phyloP scores from a whole-genome alignment of 2,888 invertebrate genomes.

The Blera fallax region DNA sequence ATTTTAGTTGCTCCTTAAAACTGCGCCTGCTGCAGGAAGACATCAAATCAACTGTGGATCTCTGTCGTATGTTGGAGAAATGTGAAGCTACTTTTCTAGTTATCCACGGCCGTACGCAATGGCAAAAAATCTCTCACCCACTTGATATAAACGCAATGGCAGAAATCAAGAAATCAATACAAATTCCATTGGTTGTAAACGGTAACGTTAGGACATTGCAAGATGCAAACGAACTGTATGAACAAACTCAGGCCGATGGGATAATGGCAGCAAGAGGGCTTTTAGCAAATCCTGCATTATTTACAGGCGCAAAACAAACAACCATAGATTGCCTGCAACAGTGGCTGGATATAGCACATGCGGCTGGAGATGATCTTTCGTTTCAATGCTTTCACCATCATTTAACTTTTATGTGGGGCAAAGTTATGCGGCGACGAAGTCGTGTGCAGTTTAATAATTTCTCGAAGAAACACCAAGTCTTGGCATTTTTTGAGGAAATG shows the following conservation, averaged over 20 bases:
- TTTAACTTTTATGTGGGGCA: conserved; percentile 97
- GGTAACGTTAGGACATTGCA: conserved; percentile 90
- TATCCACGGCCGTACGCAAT: conserved; percentile 95
- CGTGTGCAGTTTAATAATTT: conserved; percentile 91
- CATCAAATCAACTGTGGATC: conserved; percentile 86
- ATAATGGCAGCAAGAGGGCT: conserved; percentile 96
- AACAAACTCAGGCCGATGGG: conserved; percentile 88
- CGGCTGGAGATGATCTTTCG: conserved; percentile 85
- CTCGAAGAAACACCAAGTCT: conserved; percentile 86
- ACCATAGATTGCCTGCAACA: conserved; percentile 89
- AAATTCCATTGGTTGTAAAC: conserved; percentile 94
- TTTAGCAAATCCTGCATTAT: conserved; percentile 95
- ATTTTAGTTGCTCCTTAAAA: conserved; percentile 95
- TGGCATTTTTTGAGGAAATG: conserved; percentile 86
- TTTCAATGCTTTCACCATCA: conserved; percentile 97
- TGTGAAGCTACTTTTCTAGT: conserved; percentile 95
- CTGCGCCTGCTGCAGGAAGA: conserved; percentile 86
- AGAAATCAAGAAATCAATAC: conserved; percentile 86
- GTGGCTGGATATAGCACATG: conserved; percentile 89
- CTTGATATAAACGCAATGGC: conserved; percentile 88
- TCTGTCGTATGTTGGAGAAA: conserved; percentile 90
- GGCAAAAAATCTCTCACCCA: conserved; percentile 89
- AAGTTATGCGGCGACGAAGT: conserved; percentile 87
- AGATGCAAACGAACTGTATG: conserved; percentile 87
- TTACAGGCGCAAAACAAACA: conserved; percentile 87